These are phyloP conservation scores for Sylvietta virens DNA, from an alignment of 2,113 vertebrate species.

Conservation along the genomic window DNA sequence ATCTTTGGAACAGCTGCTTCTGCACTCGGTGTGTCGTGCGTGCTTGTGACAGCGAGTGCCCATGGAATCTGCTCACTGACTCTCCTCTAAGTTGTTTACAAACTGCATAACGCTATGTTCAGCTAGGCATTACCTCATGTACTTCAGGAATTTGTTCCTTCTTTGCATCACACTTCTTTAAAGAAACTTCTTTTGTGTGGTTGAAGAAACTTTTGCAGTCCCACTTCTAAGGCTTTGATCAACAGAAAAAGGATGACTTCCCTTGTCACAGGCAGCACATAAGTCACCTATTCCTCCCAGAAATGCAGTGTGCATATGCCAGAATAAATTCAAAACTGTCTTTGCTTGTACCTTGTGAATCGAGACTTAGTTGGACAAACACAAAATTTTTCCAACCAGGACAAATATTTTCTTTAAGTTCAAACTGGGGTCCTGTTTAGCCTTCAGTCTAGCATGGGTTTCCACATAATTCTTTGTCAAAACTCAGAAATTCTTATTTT, in stretches of 20 bases:
- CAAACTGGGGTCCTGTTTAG: not conserved
- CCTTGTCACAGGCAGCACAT: not conserved
- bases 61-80: not conserved
- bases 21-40: fast-evolving
- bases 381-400: not conserved
- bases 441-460: fast-evolving
- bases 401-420: not conserved
- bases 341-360: not conserved
- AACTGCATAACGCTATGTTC: not conserved
- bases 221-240: constrained; percentile 32
- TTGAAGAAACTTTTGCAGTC: constrained; percentile 8
- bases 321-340: not conserved
- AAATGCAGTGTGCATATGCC: not conserved
- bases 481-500: not conserved
- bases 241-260: not conserved
- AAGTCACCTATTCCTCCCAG: constrained; percentile 12
- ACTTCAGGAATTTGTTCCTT: not conserved
- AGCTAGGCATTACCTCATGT: not conserved
- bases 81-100: not conserved
- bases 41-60: not conserved
- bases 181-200: not conserved
- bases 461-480: not conserved
- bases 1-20: not conserved
- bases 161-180: not conserved
- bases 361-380: not conserved